Evolutionary conservation across 2,113 vertebrate species (phyloP), one percentile per base, ranked within the genome.

Genomic region (Thryonomys swinderianus): DNA sequence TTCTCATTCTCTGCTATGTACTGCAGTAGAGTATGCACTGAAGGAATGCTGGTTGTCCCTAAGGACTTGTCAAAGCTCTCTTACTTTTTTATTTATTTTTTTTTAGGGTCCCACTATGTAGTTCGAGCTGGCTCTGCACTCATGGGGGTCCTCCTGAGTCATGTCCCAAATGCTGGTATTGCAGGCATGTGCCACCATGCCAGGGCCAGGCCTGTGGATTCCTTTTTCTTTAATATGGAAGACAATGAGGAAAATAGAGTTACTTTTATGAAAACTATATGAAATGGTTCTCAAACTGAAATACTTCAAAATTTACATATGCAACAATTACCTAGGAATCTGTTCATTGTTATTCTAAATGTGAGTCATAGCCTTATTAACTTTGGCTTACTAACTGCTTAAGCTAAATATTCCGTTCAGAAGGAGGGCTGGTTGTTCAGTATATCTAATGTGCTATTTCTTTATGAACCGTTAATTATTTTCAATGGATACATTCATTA

Each of bases 311-410:
- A 51, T 87, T 89, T 93, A 95, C 91, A 91, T 85, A 25, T 18
- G 59, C 17, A 91, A 76, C 27, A 80, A 76, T 95, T 87, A 93
- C 40, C 32, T 74, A 81, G 3, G 20, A 94, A 83, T 27, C 64
- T 92, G 48, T 40, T 94, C 57, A 84, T 93, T 93, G n/a, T 88
- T 40, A 30, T 13, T 0, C 34, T 55, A 42, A 84, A 87, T n/a
- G 7, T 96, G 83, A 97, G 62, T 97, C 91, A 81, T 62, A 30
- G 66, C 76, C 62, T 95, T 62, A 90, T 96, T 95, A 93, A 92
- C 55, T 55, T 91, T 94, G 85, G 79, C 45, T 98, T 79, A 81
- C 37, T 88, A 71, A 27, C 80, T 95, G n/a, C 62, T 84, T n/a
- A 91, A 71, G 45, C 42, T 88, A 96, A 96, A 84, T 71, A 78